Conservation (phyloP, 2,888 invertebrate species). For the Pyrocoelia pectoralis region DNA sequence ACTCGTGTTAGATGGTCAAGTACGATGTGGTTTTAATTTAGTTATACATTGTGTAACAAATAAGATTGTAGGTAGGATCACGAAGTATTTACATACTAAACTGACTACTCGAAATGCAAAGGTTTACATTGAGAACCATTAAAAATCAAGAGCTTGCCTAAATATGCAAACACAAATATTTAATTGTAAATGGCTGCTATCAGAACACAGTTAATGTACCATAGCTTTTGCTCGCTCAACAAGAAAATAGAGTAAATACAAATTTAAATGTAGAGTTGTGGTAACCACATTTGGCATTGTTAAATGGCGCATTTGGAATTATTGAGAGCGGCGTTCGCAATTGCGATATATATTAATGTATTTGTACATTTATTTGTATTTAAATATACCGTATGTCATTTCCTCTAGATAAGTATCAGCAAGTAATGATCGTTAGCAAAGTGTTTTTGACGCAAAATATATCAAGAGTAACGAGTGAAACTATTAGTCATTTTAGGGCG, state of each 20-base stretch:
- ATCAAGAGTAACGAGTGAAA: conserved; percentile 47
- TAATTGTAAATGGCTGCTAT: conserved; percentile 34
- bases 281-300: conserved; percentile 57
- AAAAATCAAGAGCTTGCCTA: conserved; percentile 23
- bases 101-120: conserved; percentile 22
- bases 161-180: conserved; percentile 38
- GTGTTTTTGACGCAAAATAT: conserved; percentile 54
- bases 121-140: conserved; percentile 20
- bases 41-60: neutral
- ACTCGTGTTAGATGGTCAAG: neutral
- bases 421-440: conserved; percentile 53
- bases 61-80: neutral
- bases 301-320: conserved; percentile 56
- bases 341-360: conserved; percentile 47
- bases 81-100: conserved; percentile 14
- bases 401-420: conserved; percentile 45
- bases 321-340: conserved; percentile 47
- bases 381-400: conserved; percentile 52
- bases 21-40: neutral
- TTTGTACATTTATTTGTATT: conserved; percentile 45
- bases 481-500: conserved; percentile 53
- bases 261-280: conserved; percentile 53
- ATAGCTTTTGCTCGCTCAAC: conserved; percentile 44
- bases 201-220: conserved; percentile 39
- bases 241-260: conserved; percentile 53